Conservation (phyloP, 2,888 invertebrate genomes). For the Lamellibrachia columna region DNA sequence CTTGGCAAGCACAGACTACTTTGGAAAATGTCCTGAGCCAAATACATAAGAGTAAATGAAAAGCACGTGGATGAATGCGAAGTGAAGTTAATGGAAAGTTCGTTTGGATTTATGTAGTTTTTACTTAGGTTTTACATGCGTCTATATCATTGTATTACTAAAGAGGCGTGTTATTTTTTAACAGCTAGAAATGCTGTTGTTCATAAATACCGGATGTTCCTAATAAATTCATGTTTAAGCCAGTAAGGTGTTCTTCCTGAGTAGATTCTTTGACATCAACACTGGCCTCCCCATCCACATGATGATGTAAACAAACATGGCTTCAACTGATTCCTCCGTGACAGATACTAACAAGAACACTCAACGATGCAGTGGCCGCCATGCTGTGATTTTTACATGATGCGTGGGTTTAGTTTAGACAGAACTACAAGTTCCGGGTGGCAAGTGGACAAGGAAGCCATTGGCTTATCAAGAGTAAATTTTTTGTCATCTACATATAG, state of each 20-base stretch:
- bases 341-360: neutral
- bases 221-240: neutral
- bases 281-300: constrained; percentile 16
- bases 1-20: too few relatives aligned
- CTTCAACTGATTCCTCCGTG: neutral
- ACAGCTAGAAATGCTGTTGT: neutral
- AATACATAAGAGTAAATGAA: too few relatives aligned
- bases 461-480: too few relatives aligned
- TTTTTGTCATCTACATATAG: too few relatives aligned
- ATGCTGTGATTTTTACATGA: too few relatives aligned
- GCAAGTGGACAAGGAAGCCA: too few relatives aligned
- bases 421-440: too few relatives aligned
- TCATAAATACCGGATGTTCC: neutral
- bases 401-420: too few relatives aligned
- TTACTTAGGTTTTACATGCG: neutral
- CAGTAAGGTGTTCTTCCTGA: neutral
- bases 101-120: neutral
- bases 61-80: too few relatives aligned
- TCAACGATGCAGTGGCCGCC: neutral
- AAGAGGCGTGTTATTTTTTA: neutral
- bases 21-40: too few relatives aligned
- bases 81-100: too few relatives aligned
- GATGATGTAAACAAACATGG: constrained; percentile 7
- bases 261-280: neutral
- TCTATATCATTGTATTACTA: neutral